These are phyloP conservation scores for Hemaris fuciformis DNA, from an alignment of 2,888 invertebrate species.

Conservation along the genomic window DNA sequence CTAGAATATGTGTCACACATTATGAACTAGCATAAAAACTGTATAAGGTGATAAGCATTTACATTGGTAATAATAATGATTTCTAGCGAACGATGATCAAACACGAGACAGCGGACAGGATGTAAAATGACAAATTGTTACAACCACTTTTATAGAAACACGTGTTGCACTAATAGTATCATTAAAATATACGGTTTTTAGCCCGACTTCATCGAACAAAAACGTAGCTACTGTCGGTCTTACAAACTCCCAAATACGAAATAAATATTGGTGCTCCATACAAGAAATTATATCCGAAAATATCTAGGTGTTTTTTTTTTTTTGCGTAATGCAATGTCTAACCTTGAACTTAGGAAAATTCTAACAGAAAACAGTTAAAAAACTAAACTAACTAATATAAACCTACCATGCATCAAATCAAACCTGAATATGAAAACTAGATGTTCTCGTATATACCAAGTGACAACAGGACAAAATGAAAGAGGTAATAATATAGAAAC, in stretches of 20 bases:
- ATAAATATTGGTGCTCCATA: too few relatives aligned
- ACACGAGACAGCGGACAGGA: slow-evolving; percentile 25
- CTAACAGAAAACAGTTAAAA: too few relatives aligned
- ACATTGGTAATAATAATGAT: slow-evolving; percentile 33
- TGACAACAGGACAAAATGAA: neutral
- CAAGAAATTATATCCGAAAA: too few relatives aligned
- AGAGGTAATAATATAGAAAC: neutral
- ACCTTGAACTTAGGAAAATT: too few relatives aligned
- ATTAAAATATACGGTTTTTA: neutral
- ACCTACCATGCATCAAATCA: too few relatives aligned
- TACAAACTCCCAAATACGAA: too few relatives aligned
- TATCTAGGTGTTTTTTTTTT: too few relatives aligned
- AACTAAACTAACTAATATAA: too few relatives aligned
- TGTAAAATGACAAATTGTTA: slow-evolving; percentile 38
- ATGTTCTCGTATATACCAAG: neutral
- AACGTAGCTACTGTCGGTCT: too few relatives aligned
- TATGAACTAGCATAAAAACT: neutral
- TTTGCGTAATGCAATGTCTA: too few relatives aligned
- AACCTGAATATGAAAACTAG: too few relatives aligned
- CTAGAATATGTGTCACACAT: neutral
- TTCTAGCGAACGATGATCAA: slow-evolving; percentile 47
- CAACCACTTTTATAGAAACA: slow-evolving; percentile 40
- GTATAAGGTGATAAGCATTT: neutral
- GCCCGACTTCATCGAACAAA: neutral
- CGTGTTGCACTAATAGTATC: slow-evolving; percentile 28